phyloP scores from a whole-genome alignment of 2,113 vertebrate species.

The Scatophagus argus region DNA sequence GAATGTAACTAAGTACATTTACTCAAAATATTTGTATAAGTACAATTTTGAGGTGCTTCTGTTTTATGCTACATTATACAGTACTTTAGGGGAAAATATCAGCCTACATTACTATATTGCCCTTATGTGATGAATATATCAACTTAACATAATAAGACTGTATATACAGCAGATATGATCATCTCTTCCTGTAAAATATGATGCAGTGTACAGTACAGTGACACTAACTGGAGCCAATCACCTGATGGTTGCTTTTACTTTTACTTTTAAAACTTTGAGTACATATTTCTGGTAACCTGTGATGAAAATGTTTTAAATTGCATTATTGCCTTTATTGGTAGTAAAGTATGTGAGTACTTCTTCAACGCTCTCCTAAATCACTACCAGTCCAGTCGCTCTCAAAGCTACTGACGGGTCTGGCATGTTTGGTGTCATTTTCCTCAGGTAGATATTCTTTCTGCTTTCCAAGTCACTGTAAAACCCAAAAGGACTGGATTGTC shows the following conservation, averaged over 20 bases:
- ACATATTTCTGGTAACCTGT: background rate
- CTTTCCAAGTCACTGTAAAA: background rate
- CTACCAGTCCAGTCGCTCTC: background rate
- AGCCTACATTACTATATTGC: background rate
- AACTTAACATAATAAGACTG: background rate
- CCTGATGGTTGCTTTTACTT: background rate
- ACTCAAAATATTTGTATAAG: background rate
- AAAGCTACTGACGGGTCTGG: background rate
- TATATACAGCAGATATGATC: background rate
- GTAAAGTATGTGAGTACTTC: background rate
- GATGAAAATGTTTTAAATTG: background rate
- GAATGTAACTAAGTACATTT: background rate
- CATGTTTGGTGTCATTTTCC: background rate
- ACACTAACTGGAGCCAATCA: background rate
- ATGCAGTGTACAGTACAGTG: background rate
- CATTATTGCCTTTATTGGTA: background rate
- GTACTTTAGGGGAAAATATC: too few species aligned
- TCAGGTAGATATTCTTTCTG: background rate
- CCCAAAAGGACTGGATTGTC: background rate
- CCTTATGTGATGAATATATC: background rate
- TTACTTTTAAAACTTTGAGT: too few species aligned
- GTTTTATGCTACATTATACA: background rate
- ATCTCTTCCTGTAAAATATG: background rate
- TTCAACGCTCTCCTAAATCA: background rate
- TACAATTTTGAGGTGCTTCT: background rate